Conservation (phyloP, 2,888 invertebrate genomes). For the Hanleya hanleyi region DNA sequence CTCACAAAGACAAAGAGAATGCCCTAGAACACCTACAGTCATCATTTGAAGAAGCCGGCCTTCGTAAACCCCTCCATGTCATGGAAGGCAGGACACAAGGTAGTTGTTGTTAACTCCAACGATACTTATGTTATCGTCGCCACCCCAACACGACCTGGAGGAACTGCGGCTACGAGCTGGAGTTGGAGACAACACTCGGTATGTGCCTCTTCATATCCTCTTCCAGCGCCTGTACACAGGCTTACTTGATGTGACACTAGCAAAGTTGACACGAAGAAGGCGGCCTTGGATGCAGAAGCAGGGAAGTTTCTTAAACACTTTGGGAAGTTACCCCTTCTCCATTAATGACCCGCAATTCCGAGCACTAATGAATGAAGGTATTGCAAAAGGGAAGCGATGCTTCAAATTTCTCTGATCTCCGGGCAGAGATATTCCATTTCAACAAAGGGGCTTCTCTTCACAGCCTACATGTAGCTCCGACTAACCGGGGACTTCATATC, state of each 20-base stretch:
- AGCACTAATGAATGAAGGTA: conserved; percentile 5
- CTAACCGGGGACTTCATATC: background rate
- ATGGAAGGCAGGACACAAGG: conserved; percentile 15
- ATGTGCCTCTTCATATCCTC: conserved; percentile 1
- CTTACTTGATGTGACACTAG: conserved; percentile 17
- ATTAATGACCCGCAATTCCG: background rate
- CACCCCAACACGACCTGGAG: background rate
- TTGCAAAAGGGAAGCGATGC: conserved; percentile 2
- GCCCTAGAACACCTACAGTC: conserved; percentile 6
- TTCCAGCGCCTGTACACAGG: conserved; percentile 12
- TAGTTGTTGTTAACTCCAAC: conserved; percentile 11
- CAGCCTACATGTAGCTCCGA: background rate
- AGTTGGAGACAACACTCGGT: conserved; percentile 15
- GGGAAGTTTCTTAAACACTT: conserved; percentile 10
- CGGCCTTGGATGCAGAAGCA: conserved; percentile 7
- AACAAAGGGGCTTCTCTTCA: background rate
- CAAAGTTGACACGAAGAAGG: conserved; percentile 13
- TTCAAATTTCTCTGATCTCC: no score
- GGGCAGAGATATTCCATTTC: no score
- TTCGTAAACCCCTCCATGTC: conserved; percentile 6
- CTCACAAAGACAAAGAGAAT: conserved; percentile 5
- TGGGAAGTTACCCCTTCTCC: conserved; percentile 3
- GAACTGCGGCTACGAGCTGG: conserved; percentile 15
- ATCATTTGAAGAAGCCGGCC: conserved; percentile 19
- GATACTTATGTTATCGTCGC: conserved; percentile 12